Evolutionary conservation across 2,888 invertebrate genomes (phyloP), one percentile per base, ranked within the genome.

Genomic region (Heliconius cydno): DNA sequence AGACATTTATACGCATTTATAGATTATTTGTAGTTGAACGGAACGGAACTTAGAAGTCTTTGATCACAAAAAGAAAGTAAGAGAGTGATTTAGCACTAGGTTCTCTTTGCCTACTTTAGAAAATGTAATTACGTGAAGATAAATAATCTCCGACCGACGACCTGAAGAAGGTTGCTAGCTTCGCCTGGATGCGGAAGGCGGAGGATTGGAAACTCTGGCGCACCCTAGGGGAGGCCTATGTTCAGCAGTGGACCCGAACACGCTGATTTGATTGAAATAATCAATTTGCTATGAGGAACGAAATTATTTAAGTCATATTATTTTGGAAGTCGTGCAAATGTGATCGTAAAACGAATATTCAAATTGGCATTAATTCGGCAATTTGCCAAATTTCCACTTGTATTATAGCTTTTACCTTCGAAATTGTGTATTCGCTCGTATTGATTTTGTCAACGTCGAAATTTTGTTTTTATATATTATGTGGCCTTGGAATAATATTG

Each of bases 271-370:
- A 6, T 52, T 19, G 2, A 52, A 19, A 46, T 46, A 19, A 52
- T 34, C 34, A 7, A 34, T 30, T 6, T 15, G 28, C 22, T 34
- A n/a, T n/a, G 38, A 22, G 38, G 67, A 68, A 67, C 34, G 2
- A 22, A 68, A 68, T 38, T 38, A 68, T 68, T 68, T 68, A 13
- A 28, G 15, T 68, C 68, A 41, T 68, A 41, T 68, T 68, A 41
- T 41, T 68, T 41, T 13, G 38, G n/a, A 41, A n/a, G 6, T 30
- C n/a, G 19, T 9, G 30, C 57, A 57, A 73, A 34, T 34, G 34
- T 73, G 25, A 73, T 73, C 57, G 73, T 70, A 34, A 75, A 65
- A 66, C 46, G 63, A 25, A 41, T 46, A 75, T 75, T 75, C 22
- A 65, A 75, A 75, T 65, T 28, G 75, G 19, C 75, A 65, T 46